Conservation (phyloP, 2,113 vertebrate genomes). For the Mystacornis crossleyi region DNA sequence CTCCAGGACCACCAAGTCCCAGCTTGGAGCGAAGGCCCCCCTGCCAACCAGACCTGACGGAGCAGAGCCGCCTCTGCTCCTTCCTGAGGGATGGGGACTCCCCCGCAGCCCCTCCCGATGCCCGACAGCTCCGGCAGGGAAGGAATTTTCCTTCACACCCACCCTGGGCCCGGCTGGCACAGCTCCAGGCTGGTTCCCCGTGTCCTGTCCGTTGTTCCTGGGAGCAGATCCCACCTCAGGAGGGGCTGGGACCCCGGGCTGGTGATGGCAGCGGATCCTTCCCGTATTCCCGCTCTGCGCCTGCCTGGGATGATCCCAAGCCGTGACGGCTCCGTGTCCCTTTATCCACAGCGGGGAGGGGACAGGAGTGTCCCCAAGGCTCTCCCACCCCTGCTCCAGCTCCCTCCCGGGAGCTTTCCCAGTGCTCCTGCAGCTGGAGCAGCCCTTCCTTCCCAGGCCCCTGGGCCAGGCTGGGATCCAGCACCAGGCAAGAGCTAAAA, state of each 20-base stretch:
- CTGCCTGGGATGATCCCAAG: neutral
- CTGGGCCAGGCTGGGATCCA: neutral
- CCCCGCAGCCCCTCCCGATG: neutral
- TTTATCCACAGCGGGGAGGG: neutral
- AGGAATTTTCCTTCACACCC: rapidly evolving
- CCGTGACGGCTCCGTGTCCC: rapidly evolving
- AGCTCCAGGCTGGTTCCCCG: neutral
- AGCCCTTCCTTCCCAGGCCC: neutral
- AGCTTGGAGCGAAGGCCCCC: rapidly evolving
- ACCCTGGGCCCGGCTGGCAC: rapidly evolving
- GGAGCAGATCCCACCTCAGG: neutral
- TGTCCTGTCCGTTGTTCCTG: no score
- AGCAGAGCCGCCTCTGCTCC: neutral
- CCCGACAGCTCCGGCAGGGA: neutral
- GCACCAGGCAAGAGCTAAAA: neutral
- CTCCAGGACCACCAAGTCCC: neutral
- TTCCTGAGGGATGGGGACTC: rapidly evolving
- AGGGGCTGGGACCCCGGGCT: neutral
- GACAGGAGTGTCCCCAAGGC: rapidly evolving
- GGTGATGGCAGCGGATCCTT: neutral
- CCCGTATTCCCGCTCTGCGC: neutral
- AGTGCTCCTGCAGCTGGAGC: neutral
- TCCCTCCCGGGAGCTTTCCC: neutral
- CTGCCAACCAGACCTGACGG: rapidly evolving
- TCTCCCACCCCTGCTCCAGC: neutral